phyloP scores from a whole-genome alignment of 1,140 invertebrate genomes.

The Drosophila pseudoobscura region DNA sequence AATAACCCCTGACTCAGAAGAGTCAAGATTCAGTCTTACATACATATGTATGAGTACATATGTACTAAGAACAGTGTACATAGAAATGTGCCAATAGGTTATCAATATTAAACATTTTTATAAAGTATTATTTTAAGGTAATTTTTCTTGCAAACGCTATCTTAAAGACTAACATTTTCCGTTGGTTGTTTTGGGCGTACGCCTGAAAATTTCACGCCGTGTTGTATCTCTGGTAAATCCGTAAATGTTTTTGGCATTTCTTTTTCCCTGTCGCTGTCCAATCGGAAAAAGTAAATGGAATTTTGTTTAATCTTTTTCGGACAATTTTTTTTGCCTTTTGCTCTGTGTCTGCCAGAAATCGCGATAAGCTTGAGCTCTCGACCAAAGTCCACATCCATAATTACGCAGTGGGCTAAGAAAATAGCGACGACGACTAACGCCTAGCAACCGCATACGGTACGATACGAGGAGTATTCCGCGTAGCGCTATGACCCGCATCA shows the following conservation, averaged over 20 bases:
- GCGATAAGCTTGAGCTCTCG: slow-evolving; percentile 43
- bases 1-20: too few species aligned
- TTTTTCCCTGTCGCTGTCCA: not conserved
- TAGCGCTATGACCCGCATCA: too few species aligned
- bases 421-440: slow-evolving; percentile 36
- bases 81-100: not conserved
- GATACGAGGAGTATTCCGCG: too few species aligned
- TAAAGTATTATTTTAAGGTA: not conserved
- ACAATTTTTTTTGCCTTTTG: slow-evolving; percentile 14
- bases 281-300: slow-evolving; percentile 31
- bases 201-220: slow-evolving; percentile 52
- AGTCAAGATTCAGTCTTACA: not conserved
- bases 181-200: slow-evolving; percentile 12
- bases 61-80: not conserved
- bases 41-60: too few species aligned
- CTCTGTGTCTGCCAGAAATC: slow-evolving; percentile 32
- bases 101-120: not conserved
- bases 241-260: slow-evolving; percentile 27
- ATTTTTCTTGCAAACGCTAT: not conserved
- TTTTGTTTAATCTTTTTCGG: slow-evolving; percentile 22
- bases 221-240: slow-evolving; percentile 36
- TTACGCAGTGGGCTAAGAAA: slow-evolving; percentile 50
- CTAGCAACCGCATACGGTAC: slow-evolving; percentile 44
- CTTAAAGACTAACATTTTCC: slow-evolving; percentile 37
- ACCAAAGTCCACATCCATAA: slow-evolving; percentile 52